Evolutionary conservation across 2,797 vertebrate genomes (phyloP), one percentile per base, ranked within the genome.

Genomic region (Hippoglossus hippoglossus): DNA sequence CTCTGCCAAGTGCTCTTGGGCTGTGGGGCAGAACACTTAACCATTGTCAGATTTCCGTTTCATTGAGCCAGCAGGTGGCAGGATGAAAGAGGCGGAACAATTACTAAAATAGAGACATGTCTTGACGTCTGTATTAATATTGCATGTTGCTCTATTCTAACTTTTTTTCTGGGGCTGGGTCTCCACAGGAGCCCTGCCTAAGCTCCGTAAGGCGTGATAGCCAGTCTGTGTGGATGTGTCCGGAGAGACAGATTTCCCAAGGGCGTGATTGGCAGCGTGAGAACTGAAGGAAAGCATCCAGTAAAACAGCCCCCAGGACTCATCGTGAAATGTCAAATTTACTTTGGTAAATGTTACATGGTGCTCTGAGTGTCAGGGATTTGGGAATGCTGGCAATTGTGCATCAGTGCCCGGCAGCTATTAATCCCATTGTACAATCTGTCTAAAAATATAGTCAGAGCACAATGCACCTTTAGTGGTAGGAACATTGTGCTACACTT

Each of bases 21-120:
- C 77, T 74, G 86, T 51, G 75, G 75, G 81, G 80, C 79, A 84
- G 82, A 89, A 88, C 84, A 63, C 70, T 90, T 84, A 74, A 68
- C 83, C 77, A 75, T 85, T 88, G 82, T 86, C 75, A 82, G 81
- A 85, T 80, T 86, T 81, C 36, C 65, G 65, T 79, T 75, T 80
- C 76, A 83, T 82, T 81, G 72, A 76, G 50, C 77, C 70, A 71
- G 76, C 73, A 85, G 82, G 78, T 89, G 73, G 69, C 55, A 64
- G 61, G 36, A 83, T 67, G 26, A 84, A 80, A 74, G 26, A 22
- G 41, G 46, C 70, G 36, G 55, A 77, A 79, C 68, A 65, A 47
- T 58, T 3, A 21, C 66, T 63, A 21, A 59, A 75, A 65, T 56
- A 67, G 62, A 87, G 74, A 67, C 31, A 44, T 63, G 63, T 73